Evolutionary conservation across 2,888 invertebrate species (phyloP).

Genomic region (Spicauda simplicius): DNA sequence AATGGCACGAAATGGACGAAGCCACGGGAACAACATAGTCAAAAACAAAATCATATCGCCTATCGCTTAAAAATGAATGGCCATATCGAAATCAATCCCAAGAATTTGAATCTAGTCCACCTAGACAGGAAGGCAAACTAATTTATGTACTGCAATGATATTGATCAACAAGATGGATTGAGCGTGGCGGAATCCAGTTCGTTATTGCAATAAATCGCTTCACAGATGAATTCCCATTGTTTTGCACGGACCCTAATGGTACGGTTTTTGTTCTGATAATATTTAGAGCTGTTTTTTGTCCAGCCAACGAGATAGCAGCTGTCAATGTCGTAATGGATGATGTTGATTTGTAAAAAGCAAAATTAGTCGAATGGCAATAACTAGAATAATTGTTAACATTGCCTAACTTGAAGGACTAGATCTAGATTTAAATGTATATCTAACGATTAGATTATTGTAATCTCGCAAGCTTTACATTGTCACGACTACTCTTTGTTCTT

Average conservation of each 20-base stretch:
- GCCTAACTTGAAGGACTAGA: not conserved
- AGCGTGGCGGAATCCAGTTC: conserved; percentile 13
- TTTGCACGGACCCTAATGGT: conserved; percentile 13
- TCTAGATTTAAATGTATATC: not conserved
- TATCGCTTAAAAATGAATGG: not conserved
- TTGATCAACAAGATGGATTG: conserved; percentile 33
- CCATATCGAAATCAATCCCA: conserved; percentile 10
- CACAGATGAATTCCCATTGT: conserved; percentile 28
- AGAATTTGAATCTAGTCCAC: conserved; percentile 21
- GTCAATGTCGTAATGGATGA: conserved; percentile 18
- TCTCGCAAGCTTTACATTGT: no score
- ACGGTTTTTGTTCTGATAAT: conserved; percentile 17
- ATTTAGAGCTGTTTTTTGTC: conserved; percentile 17
- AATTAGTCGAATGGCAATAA: not conserved
- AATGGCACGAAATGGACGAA: no score
- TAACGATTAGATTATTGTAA: no score
- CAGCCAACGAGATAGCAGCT: conserved; percentile 13
- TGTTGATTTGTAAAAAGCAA: conserved; percentile 12
- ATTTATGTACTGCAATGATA: conserved; percentile 30
- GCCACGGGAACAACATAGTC: no score
- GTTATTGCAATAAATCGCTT: conserved; percentile 32
- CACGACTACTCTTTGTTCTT: no score
- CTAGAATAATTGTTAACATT: not conserved
- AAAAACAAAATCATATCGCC: not conserved
- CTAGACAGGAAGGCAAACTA: conserved; percentile 21